These are phyloP conservation scores for Bagarius yarrelli DNA, from an alignment of 2,113 vertebrate species.

Conservation along the genomic window DNA sequence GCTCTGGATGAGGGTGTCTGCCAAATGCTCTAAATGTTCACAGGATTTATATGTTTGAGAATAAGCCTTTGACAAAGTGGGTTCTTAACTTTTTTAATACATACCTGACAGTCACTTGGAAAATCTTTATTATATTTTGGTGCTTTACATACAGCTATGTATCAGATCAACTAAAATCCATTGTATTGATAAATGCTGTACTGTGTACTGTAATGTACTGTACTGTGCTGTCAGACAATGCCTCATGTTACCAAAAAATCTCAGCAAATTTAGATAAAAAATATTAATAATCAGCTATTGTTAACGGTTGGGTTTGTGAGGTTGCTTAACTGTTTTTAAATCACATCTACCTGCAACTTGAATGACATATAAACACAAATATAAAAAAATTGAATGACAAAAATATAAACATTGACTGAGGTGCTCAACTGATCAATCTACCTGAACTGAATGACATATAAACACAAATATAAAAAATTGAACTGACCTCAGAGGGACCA, in stretches of 20 bases:
- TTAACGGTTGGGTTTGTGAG: neutral
- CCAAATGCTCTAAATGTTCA: too few species aligned
- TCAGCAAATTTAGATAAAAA: neutral
- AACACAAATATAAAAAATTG: too few species aligned
- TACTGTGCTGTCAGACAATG: neutral
- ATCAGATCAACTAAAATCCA: neutral
- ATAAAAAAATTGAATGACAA: too few species aligned
- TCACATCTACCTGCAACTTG: conserved; percentile 23
- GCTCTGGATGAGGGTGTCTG: too few species aligned
- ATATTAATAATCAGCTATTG: neutral
- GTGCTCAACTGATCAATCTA: too few species aligned
- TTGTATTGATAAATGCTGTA: neutral
- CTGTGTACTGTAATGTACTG: too few species aligned
- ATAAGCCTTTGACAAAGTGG: neutral
- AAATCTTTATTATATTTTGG: conserved; percentile 49
- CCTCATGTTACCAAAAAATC: neutral
- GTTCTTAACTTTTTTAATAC: neutral
- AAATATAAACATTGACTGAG: too few species aligned
- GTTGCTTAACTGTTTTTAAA: neutral
- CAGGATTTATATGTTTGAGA: too few species aligned
- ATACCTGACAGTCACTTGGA: conserved; percentile 25
- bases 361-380: conserved; percentile 24
- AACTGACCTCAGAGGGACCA: conserved; percentile 25
- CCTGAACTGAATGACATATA: too few species aligned
- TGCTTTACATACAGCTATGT: neutral